phyloP scores from a whole-genome alignment of 1,140 invertebrate genomes.

The Radopholus similis region DNA sequence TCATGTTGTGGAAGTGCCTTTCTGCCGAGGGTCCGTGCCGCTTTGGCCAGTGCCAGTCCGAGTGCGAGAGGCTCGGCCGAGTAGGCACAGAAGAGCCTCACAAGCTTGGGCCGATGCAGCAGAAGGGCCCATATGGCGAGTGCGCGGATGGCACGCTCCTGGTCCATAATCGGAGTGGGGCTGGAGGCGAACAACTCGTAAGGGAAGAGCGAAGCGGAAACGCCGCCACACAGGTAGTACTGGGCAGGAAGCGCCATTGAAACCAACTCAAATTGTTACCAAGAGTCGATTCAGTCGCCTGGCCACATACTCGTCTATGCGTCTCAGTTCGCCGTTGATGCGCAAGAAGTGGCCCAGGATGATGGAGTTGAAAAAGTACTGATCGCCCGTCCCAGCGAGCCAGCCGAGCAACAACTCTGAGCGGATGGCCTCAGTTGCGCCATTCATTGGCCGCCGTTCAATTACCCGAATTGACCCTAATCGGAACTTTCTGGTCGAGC shows the following conservation, averaged over 20 bases:
- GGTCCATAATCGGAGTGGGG: neutral
- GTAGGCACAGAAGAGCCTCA: conserved; percentile 21
- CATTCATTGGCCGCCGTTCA: too few relatives aligned
- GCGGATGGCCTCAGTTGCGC: too few relatives aligned
- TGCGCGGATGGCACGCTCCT: neutral
- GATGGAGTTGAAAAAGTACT: conserved; percentile 52
- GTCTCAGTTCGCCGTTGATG: neutral
- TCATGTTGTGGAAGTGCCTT: neutral
- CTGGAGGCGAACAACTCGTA: conserved; percentile 4
- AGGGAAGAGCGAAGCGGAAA: conserved; percentile 11
- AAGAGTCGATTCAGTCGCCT: conserved; percentile 12
- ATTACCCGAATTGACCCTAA: conserved; percentile 25
- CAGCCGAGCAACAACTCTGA: conserved; percentile 27
- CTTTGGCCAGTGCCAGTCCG: conserved; percentile 11
- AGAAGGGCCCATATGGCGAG: conserved; percentile 21
- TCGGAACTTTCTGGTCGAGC: conserved; percentile 37
- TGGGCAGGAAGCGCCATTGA: neutral
- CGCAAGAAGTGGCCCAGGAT: conserved; percentile 46
- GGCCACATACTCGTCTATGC: conserved; percentile 19
- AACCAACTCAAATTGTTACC: conserved; percentile 6
- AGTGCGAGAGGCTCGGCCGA: conserved; percentile 20
- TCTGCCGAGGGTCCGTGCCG: conserved; percentile 7
- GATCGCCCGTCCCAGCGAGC: conserved; percentile 18
- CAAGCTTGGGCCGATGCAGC: conserved; percentile 8
- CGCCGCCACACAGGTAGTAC: conserved; percentile 18